Evolutionary conservation across 2,113 vertebrate species (phyloP).

Genomic region (Amblyopsis rosae): DNA sequence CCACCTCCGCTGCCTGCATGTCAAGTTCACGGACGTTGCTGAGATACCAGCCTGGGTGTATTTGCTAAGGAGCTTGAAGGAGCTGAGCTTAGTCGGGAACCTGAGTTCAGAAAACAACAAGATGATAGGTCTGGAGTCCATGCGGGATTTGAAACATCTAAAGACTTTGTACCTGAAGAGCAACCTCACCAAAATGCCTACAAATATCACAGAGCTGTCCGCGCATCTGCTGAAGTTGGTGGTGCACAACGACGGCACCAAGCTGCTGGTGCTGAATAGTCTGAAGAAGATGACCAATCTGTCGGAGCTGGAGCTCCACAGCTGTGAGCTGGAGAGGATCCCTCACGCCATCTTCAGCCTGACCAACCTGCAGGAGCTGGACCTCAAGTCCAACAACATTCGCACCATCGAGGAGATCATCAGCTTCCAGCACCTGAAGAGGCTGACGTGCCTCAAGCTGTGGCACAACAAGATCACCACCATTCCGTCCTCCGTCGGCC

Average conservation of each 20-base stretch:
- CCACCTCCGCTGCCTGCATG: conserved; percentile 92
- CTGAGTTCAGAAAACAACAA: conserved; percentile 98
- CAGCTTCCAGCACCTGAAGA: conserved; percentile 96
- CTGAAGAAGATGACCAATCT: conserved; percentile 97
- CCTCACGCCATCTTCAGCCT: conserved; percentile 96
- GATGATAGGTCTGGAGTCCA: conserved; percentile 95
- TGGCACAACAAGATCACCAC: conserved; percentile 97
- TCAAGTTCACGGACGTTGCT: conserved; percentile 95
- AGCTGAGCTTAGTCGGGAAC: conserved; percentile 89
- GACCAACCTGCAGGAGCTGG: conserved; percentile 92
- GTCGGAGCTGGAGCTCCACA: conserved; percentile 89
- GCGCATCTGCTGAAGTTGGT: conserved; percentile 90
- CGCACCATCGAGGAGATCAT: conserved; percentile 96
- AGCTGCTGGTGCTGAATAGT: conserved; percentile 91
- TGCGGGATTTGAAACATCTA: conserved; percentile 90
- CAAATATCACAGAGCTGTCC: conserved; percentile 93
- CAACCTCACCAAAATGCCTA: conserved; percentile 96
- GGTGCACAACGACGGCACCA: conserved; percentile 97
- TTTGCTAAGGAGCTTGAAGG: conserved; percentile 89
- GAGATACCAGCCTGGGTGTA: conserved; percentile 97
- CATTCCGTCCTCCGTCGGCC: conserved; percentile 90
- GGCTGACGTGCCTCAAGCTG: conserved; percentile 92
- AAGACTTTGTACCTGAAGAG: conserved; percentile 92
- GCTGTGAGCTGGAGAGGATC: conserved; percentile 94
- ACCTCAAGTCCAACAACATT: conserved; percentile 93